Base-by-base conservation (phyloP, 1,140 invertebrate species). In the Ceratina calcarata region DNA sequence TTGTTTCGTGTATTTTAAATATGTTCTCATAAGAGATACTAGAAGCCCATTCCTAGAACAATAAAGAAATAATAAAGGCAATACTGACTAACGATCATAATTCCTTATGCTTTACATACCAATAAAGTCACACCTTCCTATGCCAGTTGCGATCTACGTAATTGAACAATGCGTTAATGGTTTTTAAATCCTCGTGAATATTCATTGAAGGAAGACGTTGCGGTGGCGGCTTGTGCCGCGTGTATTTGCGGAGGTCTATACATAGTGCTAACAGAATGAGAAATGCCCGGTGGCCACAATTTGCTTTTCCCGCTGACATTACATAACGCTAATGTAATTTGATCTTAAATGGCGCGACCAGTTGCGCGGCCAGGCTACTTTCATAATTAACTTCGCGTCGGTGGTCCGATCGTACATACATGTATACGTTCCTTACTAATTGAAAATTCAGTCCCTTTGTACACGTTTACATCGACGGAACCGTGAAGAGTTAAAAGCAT, bases 321-420 rank as follows among this genome's bases (percentile, higher is more conserved):
- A 70, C 75, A 27, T 15, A 24, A 70, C 16, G 32, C 60, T 58
- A 78, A 72, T 65, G 37, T 73, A 73, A 79, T 79, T 58, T 49
- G 53, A 79, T 66, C 32, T 73, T 66, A 65, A 79, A 60, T 45
- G 53, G 67, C 51, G 67, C 24, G 45, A 20, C 24, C 53, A 37
- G 6, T 64, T 37, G 16, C 13, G 32, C 66, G 20, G 18, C 13
- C 18, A 45, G 53, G 64, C 24, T 51, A 61, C 66, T 70, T 53
- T 53, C 37, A 15, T 70, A 77, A 77, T 77, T 77, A 60, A 77
- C 22, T 51, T 51, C 15, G 24, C 37, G 24, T 24, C 61, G 37
- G 3, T 45, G 10, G 49, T 51, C 55, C 55, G 49, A 16, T 49
- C 45, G 16, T 24, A 49, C 66, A n/a, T n/a, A n/a, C n/a, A n/a